These are phyloP conservation scores for Sparidentex hasta DNA, from an alignment of 2,797 vertebrate genomes.

Conservation along the genomic window DNA sequence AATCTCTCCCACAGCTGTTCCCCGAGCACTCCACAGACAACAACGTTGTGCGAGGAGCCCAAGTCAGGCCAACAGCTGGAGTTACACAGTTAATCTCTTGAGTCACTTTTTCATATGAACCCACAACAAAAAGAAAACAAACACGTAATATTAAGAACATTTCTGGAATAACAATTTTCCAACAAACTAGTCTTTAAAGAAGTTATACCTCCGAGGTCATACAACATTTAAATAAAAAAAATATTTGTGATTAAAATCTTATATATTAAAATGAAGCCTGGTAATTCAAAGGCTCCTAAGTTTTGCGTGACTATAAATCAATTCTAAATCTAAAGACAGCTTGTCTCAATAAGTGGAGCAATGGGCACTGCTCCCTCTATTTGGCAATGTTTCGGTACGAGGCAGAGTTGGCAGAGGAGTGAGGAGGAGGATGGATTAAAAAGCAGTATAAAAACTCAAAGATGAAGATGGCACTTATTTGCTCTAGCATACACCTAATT, in stretches of 20 bases:
- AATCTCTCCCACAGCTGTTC: slow-evolving; percentile 65
- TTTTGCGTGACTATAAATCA: slow-evolving; percentile 47
- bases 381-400: slow-evolving; percentile 74
- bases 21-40: slow-evolving; percentile 37
- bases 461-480: slow-evolving; percentile 65
- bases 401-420: slow-evolving; percentile 49
- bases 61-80: slow-evolving; percentile 15
- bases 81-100: slow-evolving; percentile 19
- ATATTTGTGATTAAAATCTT: slow-evolving; percentile 34
- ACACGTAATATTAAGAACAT: slow-evolving; percentile 47
- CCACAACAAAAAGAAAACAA: slow-evolving; percentile 50
- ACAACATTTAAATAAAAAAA: slow-evolving; percentile 60
- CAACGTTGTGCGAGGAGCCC: background rate
- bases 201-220: slow-evolving; percentile 41
- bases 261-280: slow-evolving; percentile 64
- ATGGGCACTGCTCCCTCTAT: slow-evolving; percentile 40
- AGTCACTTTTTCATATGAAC: slow-evolving; percentile 31
- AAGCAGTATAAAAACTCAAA: slow-evolving; percentile 37
- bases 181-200: slow-evolving; percentile 41
- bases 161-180: slow-evolving; percentile 58
- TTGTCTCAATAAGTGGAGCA: slow-evolving; percentile 38
- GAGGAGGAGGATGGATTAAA: slow-evolving; percentile 31
- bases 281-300: slow-evolving; percentile 38
- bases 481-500: slow-evolving; percentile 14
- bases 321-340: slow-evolving; percentile 50